Evolutionary conservation across 2,797 vertebrate genomes (phyloP), one percentile per base, ranked within the genome.

Genomic region (Cetoscarus ocellatus): DNA sequence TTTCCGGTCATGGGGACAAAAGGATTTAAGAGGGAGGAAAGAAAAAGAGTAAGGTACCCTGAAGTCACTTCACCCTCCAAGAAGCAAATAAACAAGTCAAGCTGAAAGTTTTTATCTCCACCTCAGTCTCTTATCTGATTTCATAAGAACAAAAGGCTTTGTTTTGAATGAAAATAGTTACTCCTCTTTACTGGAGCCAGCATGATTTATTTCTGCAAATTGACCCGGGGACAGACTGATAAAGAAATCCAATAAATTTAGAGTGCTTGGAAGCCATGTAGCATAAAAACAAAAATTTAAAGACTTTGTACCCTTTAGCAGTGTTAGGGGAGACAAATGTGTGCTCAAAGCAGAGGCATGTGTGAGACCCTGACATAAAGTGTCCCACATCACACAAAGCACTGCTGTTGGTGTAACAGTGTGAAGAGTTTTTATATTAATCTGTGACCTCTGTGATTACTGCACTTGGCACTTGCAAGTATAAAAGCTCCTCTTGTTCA

Each of bases 1-100:
- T 86, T 91, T 86, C 80, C 82, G 61, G 47, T 87, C 69, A 71
- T 15, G 62, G 57, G 82, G 73, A 90, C 83, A 87, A 86, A 89
- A 70, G 39, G 68, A 71, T 77, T 72, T 64, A 73, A 74, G 75
- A 65, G 77, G 14, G 39, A 65, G 67, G 65, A 66, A 52, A 52
- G 59, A 58, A 73, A 80, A 56, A 36, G 61, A 82, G 49, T 52
- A 53, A 55, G 14, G 0, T 39, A 73, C 55, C 42, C 11, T 68
- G 38, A 77, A 59, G 50, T 43, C 44, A 59, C 17, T 43, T 17
- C 18, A 47, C 58, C 38, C 66, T 71, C 65, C 51, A 36, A 62
- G 48, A 54, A 55, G 51, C 65, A 67, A 79, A 84, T 73, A 62
- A 78, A 82, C 55, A 63, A 78, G 52, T 74, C 53, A 63, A 58